Evolutionary conservation across 2,113 vertebrate genomes (phyloP), one percentile per base, ranked within the genome.

Genomic region (Mugil cephalus): DNA sequence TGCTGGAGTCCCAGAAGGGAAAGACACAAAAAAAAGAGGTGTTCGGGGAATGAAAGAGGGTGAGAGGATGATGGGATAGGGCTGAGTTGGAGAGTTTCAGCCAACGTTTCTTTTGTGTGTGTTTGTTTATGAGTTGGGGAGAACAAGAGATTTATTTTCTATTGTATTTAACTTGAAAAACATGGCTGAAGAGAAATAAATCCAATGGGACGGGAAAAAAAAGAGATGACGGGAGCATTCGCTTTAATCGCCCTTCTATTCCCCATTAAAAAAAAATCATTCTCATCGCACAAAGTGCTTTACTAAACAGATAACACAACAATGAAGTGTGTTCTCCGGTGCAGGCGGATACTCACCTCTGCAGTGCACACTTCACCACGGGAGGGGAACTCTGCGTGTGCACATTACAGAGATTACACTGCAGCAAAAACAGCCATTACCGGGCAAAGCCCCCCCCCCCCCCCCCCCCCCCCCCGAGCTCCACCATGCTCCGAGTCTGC

Each of bases 331-430:
- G 38, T 8, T 51, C 24, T 43, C 61, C 45, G 45, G 18, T 56
- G 19, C 21, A 42, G 62, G 60, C 68, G 50, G 58, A 71, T 38
- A 10, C 62, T 54, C 42, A 45, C 68, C 74, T 68, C 71, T 79
- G 78, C 77, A 65, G 77, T 68, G 74, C 68, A 40, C 34, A 19
- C 15, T 48, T 45, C 58, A 51, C 53, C 67, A 21, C 1, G 34
- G 61, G 24, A 30, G 24, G 77, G 77, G 75, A 75, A 76, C 74
- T 77, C 74, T 76, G 79, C 62, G 67, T 69, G 53, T 69, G 43
- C 70, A 75, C 82, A 76, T 63, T 55, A 76, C 51, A 64, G 62
- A 70, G 77, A 80, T 74, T 61, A 85, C 70, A 77, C 82, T 83
- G 82, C 82, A 85, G 79, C 66, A 77, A 71, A 30, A 85, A 76